A percentile compares a stretch with the other conserved stretches of the same genome.
Evolutionary conservation across 2,113 vertebrate species (phyloP).

Genomic region (Albula glossodonta): DNA sequence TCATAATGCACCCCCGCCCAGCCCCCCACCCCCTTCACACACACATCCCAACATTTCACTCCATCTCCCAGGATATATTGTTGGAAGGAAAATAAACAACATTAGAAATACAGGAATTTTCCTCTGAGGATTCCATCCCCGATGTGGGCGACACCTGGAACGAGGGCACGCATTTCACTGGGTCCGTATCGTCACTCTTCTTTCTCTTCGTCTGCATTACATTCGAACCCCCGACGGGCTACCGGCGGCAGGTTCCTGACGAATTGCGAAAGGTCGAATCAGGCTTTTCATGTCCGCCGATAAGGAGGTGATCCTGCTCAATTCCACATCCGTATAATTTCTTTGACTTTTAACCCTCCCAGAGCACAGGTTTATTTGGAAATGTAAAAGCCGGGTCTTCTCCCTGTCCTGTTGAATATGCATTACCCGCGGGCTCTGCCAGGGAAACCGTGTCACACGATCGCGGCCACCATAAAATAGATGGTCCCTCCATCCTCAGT

Average conservation of each 20-base stretch:
- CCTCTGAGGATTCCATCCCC: conserved; percentile 2
- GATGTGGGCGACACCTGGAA: background rate
- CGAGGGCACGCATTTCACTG: too few relatives aligned
- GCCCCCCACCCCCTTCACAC: too few relatives aligned
- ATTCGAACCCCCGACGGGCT: background rate
- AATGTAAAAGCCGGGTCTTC: background rate
- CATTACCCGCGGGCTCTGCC: background rate
- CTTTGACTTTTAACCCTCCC: background rate
- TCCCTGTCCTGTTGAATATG: conserved; percentile 2
- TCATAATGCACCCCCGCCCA: background rate
- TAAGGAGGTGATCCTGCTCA: background rate
- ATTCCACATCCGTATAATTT: background rate
- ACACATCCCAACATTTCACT: background rate
- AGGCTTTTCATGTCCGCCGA: background rate
- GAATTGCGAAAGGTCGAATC: background rate
- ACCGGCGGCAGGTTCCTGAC: background rate
- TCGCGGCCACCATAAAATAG: background rate
- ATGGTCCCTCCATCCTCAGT: background rate
- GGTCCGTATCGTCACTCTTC: background rate
- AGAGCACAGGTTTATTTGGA: background rate
- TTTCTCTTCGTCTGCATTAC: background rate
- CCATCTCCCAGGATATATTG: background rate
- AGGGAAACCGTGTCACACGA: background rate
- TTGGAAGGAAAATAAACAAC: background rate
- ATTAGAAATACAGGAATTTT: too few relatives aligned